Conservation (phyloP, 2,888 invertebrate genomes). For the Ellobium chinense region DNA sequence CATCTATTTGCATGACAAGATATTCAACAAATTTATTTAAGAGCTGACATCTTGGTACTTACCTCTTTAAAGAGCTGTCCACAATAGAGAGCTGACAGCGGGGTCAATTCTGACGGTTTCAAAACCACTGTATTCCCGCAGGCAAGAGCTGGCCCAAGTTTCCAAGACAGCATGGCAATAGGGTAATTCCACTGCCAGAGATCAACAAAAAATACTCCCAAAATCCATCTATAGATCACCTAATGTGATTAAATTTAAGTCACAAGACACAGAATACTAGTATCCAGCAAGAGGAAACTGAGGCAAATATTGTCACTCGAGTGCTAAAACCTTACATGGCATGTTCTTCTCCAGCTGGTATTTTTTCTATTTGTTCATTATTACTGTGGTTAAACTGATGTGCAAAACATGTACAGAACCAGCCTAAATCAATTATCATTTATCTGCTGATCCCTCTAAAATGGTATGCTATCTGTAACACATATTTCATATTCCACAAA, state of each 20-base stretch:
- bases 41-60: not conserved
- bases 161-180: constrained; percentile 72
- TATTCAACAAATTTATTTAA: not conserved
- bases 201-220: not conserved
- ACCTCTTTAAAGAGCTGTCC: constrained; percentile 76
- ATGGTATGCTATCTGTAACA: too few relatives aligned
- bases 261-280: not conserved
- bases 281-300: too few relatives aligned
- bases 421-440: too few relatives aligned
- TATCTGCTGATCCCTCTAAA: too few relatives aligned
- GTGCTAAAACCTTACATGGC: too few relatives aligned
- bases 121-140: constrained; percentile 77
- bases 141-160: constrained; percentile 77
- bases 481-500: too few relatives aligned
- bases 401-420: too few relatives aligned
- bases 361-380: too few relatives aligned
- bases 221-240: not conserved
- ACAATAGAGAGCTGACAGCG: constrained; percentile 77
- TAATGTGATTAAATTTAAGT: not conserved
- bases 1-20: not conserved
- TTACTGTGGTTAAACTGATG: too few relatives aligned
- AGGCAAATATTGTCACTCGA: too few relatives aligned
- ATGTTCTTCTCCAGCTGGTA: too few relatives aligned
- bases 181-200: constrained; percentile 78
- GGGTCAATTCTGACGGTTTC: constrained; percentile 79